Conservation (phyloP, 2,113 vertebrate genomes). For the Hassar affinis region DNA sequence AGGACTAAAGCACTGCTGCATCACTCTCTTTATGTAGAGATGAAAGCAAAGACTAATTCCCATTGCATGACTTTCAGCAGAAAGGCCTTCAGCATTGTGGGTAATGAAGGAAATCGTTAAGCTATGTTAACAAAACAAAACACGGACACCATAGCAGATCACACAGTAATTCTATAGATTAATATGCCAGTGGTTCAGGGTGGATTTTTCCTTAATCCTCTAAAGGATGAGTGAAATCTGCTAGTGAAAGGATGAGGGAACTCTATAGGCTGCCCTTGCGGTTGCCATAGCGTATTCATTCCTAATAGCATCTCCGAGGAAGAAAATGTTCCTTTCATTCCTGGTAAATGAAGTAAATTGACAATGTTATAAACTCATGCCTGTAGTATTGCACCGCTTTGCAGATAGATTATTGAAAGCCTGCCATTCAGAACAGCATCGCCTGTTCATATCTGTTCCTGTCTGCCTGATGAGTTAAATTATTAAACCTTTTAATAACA, state of each 20-base stretch:
- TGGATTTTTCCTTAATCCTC: not conserved
- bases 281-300: constrained; percentile 44
- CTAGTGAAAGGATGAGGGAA: not conserved
- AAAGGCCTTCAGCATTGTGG: too few species aligned
- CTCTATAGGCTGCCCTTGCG: constrained; percentile 41
- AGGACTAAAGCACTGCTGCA: too few species aligned
- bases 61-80: too few species aligned
- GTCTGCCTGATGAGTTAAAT: not conserved
- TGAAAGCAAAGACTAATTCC: too few species aligned
- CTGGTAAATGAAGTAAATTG: constrained; percentile 51
- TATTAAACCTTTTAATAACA: constrained; percentile 2
- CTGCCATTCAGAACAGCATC: not conserved
- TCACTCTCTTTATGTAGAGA: too few species aligned
- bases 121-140: not conserved
- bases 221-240: not conserved
- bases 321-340: constrained; percentile 19
- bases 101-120: too few species aligned
- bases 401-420: constrained; percentile 49
- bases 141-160: not conserved
- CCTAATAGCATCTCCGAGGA: constrained; percentile 33
- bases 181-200: not conserved
- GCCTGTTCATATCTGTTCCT: constrained; percentile 15
- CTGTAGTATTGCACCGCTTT: not conserved
- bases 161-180: not conserved
- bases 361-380: constrained; percentile 43